Conservation (phyloP, 2,888 invertebrate species). For the Drosophila paramelanica region DNA sequence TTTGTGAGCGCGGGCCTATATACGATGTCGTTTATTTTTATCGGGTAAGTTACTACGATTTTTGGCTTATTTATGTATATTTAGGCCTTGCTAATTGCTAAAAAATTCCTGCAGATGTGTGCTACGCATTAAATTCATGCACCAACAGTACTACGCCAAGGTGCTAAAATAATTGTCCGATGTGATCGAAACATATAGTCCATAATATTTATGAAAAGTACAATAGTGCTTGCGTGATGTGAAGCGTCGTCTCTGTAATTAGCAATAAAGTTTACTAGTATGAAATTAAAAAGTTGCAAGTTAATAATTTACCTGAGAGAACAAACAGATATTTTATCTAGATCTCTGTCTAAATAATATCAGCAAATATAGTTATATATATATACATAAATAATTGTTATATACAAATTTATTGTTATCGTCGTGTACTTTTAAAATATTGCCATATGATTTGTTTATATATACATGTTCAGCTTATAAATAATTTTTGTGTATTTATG, state of each 20-base stretch:
- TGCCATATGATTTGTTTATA: neutral
- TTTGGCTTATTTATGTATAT: neutral
- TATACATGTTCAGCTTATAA: constrained; percentile 1
- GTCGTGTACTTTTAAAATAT: neutral
- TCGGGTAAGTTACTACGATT: constrained; percentile 72
- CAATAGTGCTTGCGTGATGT: constrained; percentile 40
- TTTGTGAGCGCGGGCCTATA: constrained; percentile 86
- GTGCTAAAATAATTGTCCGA: constrained; percentile 68
- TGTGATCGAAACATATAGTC: constrained; percentile 2
- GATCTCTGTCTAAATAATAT: too few relatives aligned
- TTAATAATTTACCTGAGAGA: neutral
- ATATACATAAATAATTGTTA: constrained; percentile 4
- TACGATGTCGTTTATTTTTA: constrained; percentile 72
- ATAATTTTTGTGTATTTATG: neutral
- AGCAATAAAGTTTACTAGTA: constrained; percentile 41
- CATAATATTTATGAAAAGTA: constrained; percentile 46
- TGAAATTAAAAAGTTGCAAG: constrained; percentile 12
- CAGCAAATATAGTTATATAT: too few relatives aligned
- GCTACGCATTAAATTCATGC: constrained; percentile 73
- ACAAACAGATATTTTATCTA: neutral
- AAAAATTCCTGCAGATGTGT: constrained; percentile 63
- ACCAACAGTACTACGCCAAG: constrained; percentile 76
- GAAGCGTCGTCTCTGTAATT: constrained; percentile 26
- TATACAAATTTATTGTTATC: constrained; percentile 31
- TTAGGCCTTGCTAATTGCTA: constrained; percentile 4